A percentile compares a stretch with the other conserved stretches of the same genome.
phyloP scores from a whole-genome alignment of 1,140 invertebrate species.

The Zaprionus tsacasi region DNA sequence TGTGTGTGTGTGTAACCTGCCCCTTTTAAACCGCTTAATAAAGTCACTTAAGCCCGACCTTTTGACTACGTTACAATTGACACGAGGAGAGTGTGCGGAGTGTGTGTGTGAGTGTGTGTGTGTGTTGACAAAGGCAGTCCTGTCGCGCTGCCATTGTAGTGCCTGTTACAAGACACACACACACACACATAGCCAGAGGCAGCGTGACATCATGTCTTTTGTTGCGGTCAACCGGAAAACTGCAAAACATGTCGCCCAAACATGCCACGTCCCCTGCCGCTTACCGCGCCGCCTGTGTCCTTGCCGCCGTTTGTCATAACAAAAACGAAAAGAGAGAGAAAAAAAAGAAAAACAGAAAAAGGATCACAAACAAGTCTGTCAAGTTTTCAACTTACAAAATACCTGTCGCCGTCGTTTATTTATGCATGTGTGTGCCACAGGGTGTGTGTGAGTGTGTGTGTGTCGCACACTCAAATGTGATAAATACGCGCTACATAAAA shows the following conservation, averaged over 20 bases:
- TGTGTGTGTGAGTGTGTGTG: conserved; percentile 34
- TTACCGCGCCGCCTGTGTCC: conserved; percentile 18
- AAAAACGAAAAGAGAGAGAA: conserved; percentile 37
- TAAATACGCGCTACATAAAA: conserved; percentile 81
- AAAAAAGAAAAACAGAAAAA: conserved; percentile 51
- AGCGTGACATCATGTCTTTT: conserved; percentile 83
- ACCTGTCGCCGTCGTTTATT: conserved; percentile 65
- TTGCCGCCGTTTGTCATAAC: conserved; percentile 65
- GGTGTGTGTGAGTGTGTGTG: conserved; percentile 33
- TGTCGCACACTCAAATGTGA: conserved; percentile 70
- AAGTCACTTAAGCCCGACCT: conserved; percentile 82
- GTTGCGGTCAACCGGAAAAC: conserved; percentile 84
- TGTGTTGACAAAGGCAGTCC: conserved; percentile 73
- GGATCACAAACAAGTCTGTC: conserved; percentile 81
- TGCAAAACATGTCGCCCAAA: conserved; percentile 79
- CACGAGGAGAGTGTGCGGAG: conserved; percentile 56
- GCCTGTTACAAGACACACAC: conserved; percentile 64
- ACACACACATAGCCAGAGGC: conserved; percentile 22
- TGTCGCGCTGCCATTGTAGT: conserved; percentile 68
- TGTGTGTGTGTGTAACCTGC: conserved; percentile 48
- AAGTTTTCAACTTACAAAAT: conserved; percentile 81
- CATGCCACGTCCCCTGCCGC: conserved; percentile 44
- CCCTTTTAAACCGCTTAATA: conserved; percentile 83
- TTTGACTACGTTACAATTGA: conserved; percentile 82
- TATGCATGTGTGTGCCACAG: conserved; percentile 10